Evolutionary conservation across 1,140 invertebrate genomes (phyloP), one percentile per base, ranked within the genome.

Genomic region (Helicoverpa zea): DNA sequence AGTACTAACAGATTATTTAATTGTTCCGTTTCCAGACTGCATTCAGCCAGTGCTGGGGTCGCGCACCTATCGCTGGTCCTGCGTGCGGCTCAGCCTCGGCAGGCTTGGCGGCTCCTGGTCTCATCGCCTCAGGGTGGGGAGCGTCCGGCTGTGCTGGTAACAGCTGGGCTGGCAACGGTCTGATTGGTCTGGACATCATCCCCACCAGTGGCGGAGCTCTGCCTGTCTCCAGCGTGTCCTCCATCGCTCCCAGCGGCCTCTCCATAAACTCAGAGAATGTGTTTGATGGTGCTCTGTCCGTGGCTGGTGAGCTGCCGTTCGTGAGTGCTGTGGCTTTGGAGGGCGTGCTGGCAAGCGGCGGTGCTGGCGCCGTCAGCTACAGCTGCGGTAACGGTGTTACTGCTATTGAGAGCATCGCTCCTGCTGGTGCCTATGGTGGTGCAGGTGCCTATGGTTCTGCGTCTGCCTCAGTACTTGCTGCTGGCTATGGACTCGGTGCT

Each of bases 401-500:
- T 73, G 70, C 70, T 73, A 72, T 72, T 14, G 68, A 52, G n/a
- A 74, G 54, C 30, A 23, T 59, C 13, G 14, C 51, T 30, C 68
- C 64, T 56, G 51, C 49, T 58, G 14, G 29, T 59, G 30, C 10
- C 51, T 58, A 16, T 58, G 29, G 58, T n/a, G 35, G 49, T 29
- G 74, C 23, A 9, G 43, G 11, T 63, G 68, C 54, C 13, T 56
- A 52, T 61, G 49, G n/a, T 3, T 78, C 58, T 13, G 61, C 59
- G 23, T 23, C 61, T 7, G 72, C 76, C 54, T 13, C 47, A 64
- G 70, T 70, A 72, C 16, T 16, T 16, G 59, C 52, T 61, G 59
- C 51, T 61, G 56, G 56, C 56, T 59, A 59, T 59, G 56, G 16
- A 16, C 80, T 66, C 3, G 78, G 83, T 11, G 35, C 81, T 2